Percentiles rank a stretch among this genome's conserved stretches.
These are phyloP conservation scores for Chlorodrepanis virens DNA, from an alignment of 2,113 vertebrate species.

Conservation along the genomic window DNA sequence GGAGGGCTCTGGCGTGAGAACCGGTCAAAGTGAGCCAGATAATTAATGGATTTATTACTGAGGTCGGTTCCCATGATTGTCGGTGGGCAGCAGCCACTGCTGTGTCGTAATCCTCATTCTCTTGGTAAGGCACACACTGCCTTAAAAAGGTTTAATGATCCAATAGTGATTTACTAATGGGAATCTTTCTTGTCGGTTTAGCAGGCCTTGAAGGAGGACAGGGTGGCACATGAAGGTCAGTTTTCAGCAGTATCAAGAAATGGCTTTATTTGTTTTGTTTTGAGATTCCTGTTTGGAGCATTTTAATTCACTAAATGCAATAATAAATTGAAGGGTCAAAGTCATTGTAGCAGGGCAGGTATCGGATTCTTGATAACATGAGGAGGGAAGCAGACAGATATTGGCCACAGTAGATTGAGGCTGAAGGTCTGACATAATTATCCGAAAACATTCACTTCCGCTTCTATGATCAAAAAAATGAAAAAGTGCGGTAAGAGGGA, in stretches of 20 bases:
- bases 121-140: conserved; percentile 70
- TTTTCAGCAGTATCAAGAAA: conserved; percentile 26
- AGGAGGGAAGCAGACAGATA: not conserved
- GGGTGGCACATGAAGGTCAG: conserved; percentile 11
- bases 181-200: conserved; percentile 63
- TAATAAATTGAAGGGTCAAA: not conserved
- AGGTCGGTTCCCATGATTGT: conserved; percentile 76
- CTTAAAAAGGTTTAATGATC: conserved; percentile 73
- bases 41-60: conserved; percentile 76
- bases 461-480: not conserved
- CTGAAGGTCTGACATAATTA: not conserved
- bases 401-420: fast-evolving
- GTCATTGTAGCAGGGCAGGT: not conserved
- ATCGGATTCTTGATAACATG: fast-evolving
- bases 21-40: conserved; percentile 68
- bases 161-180: conserved; percentile 74
- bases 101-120: conserved; percentile 77
- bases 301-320: not conserved
- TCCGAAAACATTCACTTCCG: not conserved
- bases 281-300: not conserved
- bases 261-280: not conserved
- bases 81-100: conserved; percentile 63
- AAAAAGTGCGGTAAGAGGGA: not conserved
- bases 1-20: conserved; percentile 74
- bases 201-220: not conserved